Evolutionary conservation across 2,888 invertebrate species (phyloP).

Genomic region (Elmis aenea): DNA sequence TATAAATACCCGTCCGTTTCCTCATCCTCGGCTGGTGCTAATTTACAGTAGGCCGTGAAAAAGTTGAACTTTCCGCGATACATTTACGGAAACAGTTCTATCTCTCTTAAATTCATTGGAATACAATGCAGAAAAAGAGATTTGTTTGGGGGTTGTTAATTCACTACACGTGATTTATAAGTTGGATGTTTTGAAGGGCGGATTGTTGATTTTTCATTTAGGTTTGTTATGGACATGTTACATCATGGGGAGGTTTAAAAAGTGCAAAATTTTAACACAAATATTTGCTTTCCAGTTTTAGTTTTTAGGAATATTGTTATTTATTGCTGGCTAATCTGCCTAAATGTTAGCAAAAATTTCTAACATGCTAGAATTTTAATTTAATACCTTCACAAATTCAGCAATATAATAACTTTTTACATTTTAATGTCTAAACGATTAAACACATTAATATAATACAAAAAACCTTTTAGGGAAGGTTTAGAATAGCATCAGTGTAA

Average conservation of each 20-base stretch:
- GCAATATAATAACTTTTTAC: too few species aligned
- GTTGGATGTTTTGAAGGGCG: conserved; percentile 35
- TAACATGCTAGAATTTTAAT: too few species aligned
- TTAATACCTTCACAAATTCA: too few species aligned
- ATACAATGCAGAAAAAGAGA: conserved; percentile 7
- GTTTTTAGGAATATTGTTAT: too few species aligned
- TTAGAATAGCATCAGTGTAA: too few species aligned
- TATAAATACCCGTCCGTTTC: conserved; percentile 22
- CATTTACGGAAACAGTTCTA: conserved; percentile 21
- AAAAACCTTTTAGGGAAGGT: too few species aligned
- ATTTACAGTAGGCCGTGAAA: conserved; percentile 35
- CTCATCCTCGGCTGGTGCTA: conserved; percentile 34
- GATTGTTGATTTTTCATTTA: conserved; percentile 33
- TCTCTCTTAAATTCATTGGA: conserved; percentile 18
- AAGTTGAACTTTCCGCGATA: conserved; percentile 28
- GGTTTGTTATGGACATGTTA: conserved; percentile 22
- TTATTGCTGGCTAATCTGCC: background rate
- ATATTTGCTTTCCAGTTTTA: conserved; percentile 14
- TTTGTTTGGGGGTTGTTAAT: too few species aligned
- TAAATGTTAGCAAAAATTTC: too few species aligned
- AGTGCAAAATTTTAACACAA: conserved; percentile 18
- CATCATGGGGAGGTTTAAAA: too few species aligned
- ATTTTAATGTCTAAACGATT: too few species aligned
- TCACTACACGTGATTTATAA: conserved; percentile 28
- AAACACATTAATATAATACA: too few species aligned